Evolutionary conservation across 2,888 invertebrate species (phyloP).

Genomic region (Ophonus ardosiacus): DNA sequence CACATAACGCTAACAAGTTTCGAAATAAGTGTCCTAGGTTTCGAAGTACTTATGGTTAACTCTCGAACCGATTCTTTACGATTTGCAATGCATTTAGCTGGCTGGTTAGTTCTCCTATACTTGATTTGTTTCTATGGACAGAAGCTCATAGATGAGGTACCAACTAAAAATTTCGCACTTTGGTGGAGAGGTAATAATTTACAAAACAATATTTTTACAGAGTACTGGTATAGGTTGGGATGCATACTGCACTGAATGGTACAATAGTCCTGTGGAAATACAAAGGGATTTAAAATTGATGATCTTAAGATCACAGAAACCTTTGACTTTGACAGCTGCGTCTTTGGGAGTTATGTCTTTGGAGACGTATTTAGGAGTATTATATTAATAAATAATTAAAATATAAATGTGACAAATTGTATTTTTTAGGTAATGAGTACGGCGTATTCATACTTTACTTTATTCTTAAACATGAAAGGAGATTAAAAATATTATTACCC

Average conservation of each 20-base stretch:
- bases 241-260: slow-evolving; percentile 66
- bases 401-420: not conserved
- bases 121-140: slow-evolving; percentile 69
- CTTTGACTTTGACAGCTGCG: slow-evolving; percentile 65
- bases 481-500: slow-evolving; percentile 33
- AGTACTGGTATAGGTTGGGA: slow-evolving; percentile 65
- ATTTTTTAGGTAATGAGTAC: slow-evolving; percentile 45
- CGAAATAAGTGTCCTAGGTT: slow-evolving; percentile 68
- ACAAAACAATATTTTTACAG: slow-evolving; percentile 62
- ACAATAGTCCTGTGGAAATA: slow-evolving; percentile 61
- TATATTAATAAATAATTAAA: not conserved
- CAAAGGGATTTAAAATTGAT: slow-evolving; percentile 66
- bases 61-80: slow-evolving; percentile 67
- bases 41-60: slow-evolving; percentile 67
- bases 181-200: not conserved
- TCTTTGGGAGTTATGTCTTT: slow-evolving; percentile 65
- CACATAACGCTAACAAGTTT: slow-evolving; percentile 68
- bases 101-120: slow-evolving; percentile 68
- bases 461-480: slow-evolving; percentile 51
- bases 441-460: slow-evolving; percentile 52
- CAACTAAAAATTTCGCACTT: slow-evolving; percentile 5
- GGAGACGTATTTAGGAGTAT: slow-evolving; percentile 65
- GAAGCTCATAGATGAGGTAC: slow-evolving; percentile 69
- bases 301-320: slow-evolving; percentile 66
- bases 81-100: slow-evolving; percentile 68